These are phyloP conservation scores for Molossus molossus DNA, from an alignment of 2,797 vertebrate species.

Conservation along the genomic window DNA sequence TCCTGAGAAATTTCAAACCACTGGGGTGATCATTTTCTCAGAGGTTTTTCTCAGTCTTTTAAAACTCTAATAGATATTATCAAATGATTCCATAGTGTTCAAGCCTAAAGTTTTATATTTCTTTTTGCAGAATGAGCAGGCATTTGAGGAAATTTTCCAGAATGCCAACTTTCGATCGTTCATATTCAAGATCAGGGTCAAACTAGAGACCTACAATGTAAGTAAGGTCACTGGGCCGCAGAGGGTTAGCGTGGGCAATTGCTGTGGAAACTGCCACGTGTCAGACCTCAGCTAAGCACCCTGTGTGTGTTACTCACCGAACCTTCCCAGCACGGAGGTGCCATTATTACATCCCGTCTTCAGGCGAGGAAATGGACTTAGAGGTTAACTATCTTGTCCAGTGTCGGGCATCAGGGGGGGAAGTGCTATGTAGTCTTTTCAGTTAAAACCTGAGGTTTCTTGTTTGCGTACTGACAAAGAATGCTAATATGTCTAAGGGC, in stretches of 20 bases:
- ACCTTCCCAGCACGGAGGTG: not conserved
- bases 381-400: not conserved
- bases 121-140: conserved; percentile 94
- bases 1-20: conserved; percentile 53
- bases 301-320: not conserved
- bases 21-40: conserved; percentile 16
- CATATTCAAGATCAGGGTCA: conserved; percentile 95
- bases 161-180: conserved; percentile 96
- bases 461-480: not conserved
- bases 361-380: not conserved
- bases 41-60: conserved; percentile 43
- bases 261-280: not conserved
- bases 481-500: not conserved
- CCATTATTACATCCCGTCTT: not conserved
- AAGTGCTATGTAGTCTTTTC: not conserved
- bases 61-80: not conserved
- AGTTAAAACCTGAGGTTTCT: not conserved
- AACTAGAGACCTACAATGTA: conserved; percentile 98
- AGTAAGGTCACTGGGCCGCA: conserved; percentile 87
- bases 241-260: not conserved
- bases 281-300: not conserved
- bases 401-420: not conserved
- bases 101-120: conserved; percentile 70
- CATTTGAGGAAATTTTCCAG: conserved; percentile 97
- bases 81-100: not conserved